Base-by-base conservation (phyloP, 2,113 vertebrate genomes). In the Pedionomus torquatus region DNA sequence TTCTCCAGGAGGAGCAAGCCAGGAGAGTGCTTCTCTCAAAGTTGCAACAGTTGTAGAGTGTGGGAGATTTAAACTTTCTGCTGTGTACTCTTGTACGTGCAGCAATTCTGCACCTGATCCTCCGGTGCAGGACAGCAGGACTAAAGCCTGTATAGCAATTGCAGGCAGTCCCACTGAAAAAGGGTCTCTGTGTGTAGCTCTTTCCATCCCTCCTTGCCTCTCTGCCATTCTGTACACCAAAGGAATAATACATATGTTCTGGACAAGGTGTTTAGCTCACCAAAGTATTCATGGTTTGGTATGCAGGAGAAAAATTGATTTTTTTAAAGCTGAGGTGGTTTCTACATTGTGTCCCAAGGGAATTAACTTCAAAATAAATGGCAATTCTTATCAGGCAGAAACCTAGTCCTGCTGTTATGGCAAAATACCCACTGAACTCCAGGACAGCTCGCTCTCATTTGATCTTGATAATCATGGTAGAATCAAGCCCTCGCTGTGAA, bases 331-430 rank as follows among this genome's bases (percentile, higher is more conserved):
- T 52, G 13, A 60, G 69, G 37, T 0, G 0, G 10, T 61, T 23
- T 37, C 26, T 95, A 16, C 35, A 5, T 78, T 81, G 25, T 58
- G 61, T 78, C 83, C 85, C 57, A 69, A 70, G 83, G 58, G 84
- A 90, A 76, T 92, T 96, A 69, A 63, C 46, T 93, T 89, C 15
- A 55, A 91, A 95, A 89, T 39, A 83, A 60, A 44, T 18, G 17
- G 7, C 21, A 12, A 76, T 16, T 69, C n/a, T n/a, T 57, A 11
- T 84, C 55, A 75, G 51, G 33, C 41, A 78, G 58, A 87, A 75
- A 33, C 11, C 18, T 7, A 86, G 24, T 43, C 25, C 35, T 51
- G 12, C 8, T 8, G 0, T 51, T 84, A 28, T 57, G 65, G 17
- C 13, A 87, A 76, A 91, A 71, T 33, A 26, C 8, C 14, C 51